phyloP scores from a whole-genome alignment of 2,797 vertebrate species.

The Petrocephalus schoutedeni region DNA sequence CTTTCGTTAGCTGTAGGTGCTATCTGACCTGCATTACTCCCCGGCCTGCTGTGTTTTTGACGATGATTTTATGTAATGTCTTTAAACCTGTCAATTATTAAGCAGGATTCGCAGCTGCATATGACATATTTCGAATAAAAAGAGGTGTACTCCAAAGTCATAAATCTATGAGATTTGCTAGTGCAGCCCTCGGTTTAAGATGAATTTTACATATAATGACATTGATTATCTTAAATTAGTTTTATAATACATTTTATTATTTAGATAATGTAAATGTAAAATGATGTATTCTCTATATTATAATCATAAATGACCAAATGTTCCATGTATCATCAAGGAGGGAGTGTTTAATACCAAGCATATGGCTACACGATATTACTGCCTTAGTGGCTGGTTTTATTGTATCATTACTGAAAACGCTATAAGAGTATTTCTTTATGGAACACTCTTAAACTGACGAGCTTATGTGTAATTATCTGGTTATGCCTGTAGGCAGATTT shows the following conservation, averaged over 20 bases:
- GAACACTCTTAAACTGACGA: neutral
- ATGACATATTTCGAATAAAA: neutral
- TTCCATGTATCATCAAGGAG: neutral
- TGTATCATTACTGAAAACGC: neutral
- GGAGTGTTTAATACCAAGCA: neutral
- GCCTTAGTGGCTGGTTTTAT: neutral
- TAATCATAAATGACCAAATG: neutral
- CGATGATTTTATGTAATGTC: neutral
- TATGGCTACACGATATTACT: neutral
- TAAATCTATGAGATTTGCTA: neutral
- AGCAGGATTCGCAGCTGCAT: neutral
- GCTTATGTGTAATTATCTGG: constrained; percentile 4
- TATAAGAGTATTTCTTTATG: constrained; percentile 4
- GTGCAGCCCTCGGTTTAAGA: neutral
- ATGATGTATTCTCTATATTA: neutral
- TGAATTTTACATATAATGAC: neutral
- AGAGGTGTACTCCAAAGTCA: neutral
- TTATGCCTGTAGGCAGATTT: neutral
- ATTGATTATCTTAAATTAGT: neutral
- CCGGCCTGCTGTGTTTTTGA: neutral
- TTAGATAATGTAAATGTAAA: neutral
- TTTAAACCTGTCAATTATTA: neutral
- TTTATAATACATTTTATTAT: neutral
- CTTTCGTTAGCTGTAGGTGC: neutral
- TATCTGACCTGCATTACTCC: neutral